These are phyloP conservation scores for Sitodiplosis mosellana DNA, from an alignment of 1,140 invertebrate species.

Conservation along the genomic window DNA sequence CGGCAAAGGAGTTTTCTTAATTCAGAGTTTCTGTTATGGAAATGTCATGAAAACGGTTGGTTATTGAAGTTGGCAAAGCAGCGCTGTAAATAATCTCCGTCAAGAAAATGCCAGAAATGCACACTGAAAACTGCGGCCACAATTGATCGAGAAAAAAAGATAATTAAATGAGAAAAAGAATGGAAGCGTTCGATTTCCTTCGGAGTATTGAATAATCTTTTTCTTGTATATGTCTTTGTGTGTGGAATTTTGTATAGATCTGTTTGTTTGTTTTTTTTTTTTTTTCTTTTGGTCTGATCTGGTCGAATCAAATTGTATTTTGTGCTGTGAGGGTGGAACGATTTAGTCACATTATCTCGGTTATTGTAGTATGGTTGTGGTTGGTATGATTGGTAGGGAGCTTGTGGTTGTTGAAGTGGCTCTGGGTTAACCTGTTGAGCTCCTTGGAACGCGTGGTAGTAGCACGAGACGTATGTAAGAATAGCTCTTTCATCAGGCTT, in stretches of 20 bases:
- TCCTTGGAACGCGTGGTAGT: conserved; percentile 97
- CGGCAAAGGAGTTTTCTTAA: too few relatives aligned
- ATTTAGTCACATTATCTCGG: conserved; percentile 28
- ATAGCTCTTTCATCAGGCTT: conserved; percentile 95
- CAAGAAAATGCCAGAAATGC: too few relatives aligned
- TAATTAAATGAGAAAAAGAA: too few relatives aligned
- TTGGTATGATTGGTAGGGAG: conserved; percentile 23
- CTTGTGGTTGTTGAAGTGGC: conserved; percentile 28
- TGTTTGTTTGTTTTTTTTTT: background rate
- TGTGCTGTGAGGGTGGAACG: background rate
- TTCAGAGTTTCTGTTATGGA: background rate
- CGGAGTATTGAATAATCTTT: too few relatives aligned
- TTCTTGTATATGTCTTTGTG: too few relatives aligned
- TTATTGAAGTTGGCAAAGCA: too few relatives aligned
- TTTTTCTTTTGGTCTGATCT: background rate
- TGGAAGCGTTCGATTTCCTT: too few relatives aligned
- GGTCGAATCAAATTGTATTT: background rate
- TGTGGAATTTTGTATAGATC: background rate
- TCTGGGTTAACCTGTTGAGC: conserved; percentile 75
- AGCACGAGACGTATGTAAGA: conserved; percentile 97
- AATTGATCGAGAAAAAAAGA: too few relatives aligned
- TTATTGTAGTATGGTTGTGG: conserved; percentile 24
- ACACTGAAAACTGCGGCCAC: too few relatives aligned
- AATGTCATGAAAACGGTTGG: too few relatives aligned
- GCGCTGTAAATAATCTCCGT: too few relatives aligned